Conservation (phyloP, 1,140 invertebrate genomes). For the Aphelinus atriplicis region DNA sequence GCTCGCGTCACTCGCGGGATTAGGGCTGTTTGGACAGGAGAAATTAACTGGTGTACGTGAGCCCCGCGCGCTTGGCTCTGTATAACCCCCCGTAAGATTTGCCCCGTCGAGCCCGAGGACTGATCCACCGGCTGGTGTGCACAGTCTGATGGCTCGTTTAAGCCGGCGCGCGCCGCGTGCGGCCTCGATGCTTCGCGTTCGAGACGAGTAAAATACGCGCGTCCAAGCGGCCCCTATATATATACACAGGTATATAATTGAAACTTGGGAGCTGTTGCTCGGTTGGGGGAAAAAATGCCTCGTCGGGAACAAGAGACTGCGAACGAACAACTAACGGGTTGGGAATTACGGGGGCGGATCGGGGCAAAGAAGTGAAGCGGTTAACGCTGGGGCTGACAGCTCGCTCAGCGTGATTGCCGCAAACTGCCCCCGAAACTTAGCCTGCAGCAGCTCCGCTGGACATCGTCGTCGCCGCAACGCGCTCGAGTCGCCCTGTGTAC, state of each 20-base stretch:
- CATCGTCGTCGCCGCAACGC: not conserved
- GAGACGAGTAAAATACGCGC: too few relatives aligned
- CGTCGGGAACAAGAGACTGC: constrained; percentile 5
- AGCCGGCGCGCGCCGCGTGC: too few relatives aligned
- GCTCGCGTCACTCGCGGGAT: constrained; percentile 64
- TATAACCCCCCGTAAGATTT: constrained; percentile 50
- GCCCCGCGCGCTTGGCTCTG: not conserved
- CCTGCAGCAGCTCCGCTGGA: not conserved
- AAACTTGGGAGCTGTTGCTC: too few relatives aligned
- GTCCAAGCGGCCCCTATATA: too few relatives aligned
- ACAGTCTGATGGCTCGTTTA: too few relatives aligned
- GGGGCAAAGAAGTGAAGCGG: constrained; percentile 15
- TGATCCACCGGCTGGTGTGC: too few relatives aligned
- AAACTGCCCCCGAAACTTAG: constrained; percentile 16
- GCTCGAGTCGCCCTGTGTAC: not conserved
- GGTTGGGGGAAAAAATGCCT: too few relatives aligned
- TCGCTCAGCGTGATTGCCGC: constrained; percentile 17
- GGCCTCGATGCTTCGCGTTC: too few relatives aligned
- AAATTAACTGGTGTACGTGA: constrained; percentile 61
- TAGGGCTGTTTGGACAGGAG: constrained; percentile 64
- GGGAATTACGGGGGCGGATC: too few relatives aligned
- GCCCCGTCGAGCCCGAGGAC: not conserved
- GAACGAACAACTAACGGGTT: not conserved
- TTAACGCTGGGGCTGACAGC: constrained; percentile 30
- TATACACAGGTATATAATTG: too few relatives aligned